These are phyloP conservation scores for Zalophus californianus DNA, from an alignment of 2,797 vertebrate species.

Conservation along the genomic window DNA sequence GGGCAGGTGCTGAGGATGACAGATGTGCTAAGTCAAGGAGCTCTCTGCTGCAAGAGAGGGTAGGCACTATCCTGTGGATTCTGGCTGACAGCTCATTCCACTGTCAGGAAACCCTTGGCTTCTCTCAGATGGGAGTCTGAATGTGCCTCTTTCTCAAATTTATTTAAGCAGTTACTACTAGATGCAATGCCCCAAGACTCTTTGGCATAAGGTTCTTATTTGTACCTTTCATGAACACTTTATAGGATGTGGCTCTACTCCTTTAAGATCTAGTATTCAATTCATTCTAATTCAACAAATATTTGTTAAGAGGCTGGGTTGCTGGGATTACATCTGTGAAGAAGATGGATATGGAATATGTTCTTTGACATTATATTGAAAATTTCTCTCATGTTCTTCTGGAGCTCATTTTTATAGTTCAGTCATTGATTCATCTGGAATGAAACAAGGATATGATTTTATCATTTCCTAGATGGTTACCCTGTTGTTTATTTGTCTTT, in stretches of 20 bases:
- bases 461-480: not conserved
- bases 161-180: not conserved
- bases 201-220: not conserved
- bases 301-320: not conserved
- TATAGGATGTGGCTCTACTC: not conserved
- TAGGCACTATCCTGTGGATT: not conserved
- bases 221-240: not conserved
- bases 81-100: not conserved
- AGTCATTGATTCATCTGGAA: conserved; percentile 23
- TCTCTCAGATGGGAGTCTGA: not conserved
- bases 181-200: not conserved
- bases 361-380: conserved; percentile 4
- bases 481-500: not conserved
- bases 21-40: not conserved
- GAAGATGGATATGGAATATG: not conserved
- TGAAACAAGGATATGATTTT: not conserved
- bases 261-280: not conserved
- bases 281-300: conserved; percentile 35
- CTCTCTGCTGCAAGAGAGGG: not conserved
- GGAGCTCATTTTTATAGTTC: conserved; percentile 10
- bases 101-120: conserved; percentile 2
- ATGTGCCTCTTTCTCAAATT: not conserved
- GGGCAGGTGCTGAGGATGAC: not conserved
- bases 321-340: not conserved
- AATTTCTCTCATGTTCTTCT: not conserved